A percentile compares a stretch with the other conserved stretches of the same genome.
phyloP scores from a whole-genome alignment of 53 echinoderm and acorn worm species.

The Stichopus horrens region DNA sequence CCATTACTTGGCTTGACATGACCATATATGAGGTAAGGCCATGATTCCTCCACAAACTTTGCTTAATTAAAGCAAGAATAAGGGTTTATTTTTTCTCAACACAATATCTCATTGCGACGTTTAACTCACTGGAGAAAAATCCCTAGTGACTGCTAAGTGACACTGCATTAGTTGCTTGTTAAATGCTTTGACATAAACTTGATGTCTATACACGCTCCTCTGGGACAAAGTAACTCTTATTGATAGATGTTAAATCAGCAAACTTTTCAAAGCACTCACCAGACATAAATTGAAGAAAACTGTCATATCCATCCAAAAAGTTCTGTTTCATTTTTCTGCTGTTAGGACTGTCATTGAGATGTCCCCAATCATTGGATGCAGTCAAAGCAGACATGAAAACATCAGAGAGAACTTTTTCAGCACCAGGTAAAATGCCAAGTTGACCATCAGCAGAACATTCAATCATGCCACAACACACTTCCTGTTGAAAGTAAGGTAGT shows the following conservation, averaged over 20 bases:
- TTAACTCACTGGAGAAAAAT: too few relatives aligned
- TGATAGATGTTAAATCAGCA: background rate
- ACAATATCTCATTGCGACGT: too few relatives aligned
- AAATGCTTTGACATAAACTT: too few relatives aligned
- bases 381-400: slow-evolving; percentile 73
- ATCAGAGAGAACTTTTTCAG: slow-evolving; percentile 63
- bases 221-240: background rate
- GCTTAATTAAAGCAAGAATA: too few relatives aligned
- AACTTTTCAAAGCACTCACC: slow-evolving; percentile 47
- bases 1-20: too few relatives aligned
- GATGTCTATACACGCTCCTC: too few relatives aligned
- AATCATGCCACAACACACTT: slow-evolving; percentile 72
- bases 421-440: slow-evolving; percentile 69
- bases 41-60: too few relatives aligned
- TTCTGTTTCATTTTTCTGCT: slow-evolving; percentile 83
- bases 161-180: too few relatives aligned
- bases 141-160: too few relatives aligned
- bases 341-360: slow-evolving; percentile 79
- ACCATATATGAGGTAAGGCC: too few relatives aligned
- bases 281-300: slow-evolving; percentile 78
- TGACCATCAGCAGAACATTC: slow-evolving; percentile 58
- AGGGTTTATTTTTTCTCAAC: too few relatives aligned
- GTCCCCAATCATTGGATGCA: slow-evolving; percentile 74
- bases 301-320: slow-evolving; percentile 87
- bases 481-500: slow-evolving; percentile 47